Evolutionary conservation across 2,797 vertebrate species (phyloP).

Genomic region (Chiroxiphia lanceolata): DNA sequence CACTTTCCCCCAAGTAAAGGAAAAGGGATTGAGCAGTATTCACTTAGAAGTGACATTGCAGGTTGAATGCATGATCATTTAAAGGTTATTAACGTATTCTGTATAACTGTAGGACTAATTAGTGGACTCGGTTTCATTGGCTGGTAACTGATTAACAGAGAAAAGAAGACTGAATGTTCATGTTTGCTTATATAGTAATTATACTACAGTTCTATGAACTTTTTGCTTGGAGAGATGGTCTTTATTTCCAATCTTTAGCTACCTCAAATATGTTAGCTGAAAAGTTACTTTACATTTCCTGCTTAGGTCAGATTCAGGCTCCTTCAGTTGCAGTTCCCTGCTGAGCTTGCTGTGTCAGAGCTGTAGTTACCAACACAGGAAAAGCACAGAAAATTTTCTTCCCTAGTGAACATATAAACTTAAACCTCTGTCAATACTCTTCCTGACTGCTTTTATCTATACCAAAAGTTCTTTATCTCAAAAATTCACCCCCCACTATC

Average conservation of each 20-base stretch:
- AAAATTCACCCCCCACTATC: not conserved
- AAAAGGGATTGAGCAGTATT: slow-evolving; percentile 38
- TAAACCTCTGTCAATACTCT: not conserved
- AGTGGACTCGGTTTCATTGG: slow-evolving; percentile 12
- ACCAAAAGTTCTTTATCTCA: not conserved
- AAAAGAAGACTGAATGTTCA: slow-evolving; percentile 43
- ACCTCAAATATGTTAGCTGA: not conserved
- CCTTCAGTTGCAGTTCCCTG: not conserved
- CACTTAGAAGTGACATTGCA: not conserved
- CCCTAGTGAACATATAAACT: not conserved
- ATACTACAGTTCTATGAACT: slow-evolving; percentile 50
- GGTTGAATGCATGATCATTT: slow-evolving; percentile 64
- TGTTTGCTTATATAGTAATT: slow-evolving; percentile 55
- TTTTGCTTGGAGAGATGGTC: slow-evolving; percentile 82
- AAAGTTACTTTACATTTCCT: not conserved
- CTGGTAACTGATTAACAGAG: slow-evolving; percentile 62
- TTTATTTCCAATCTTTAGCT: not conserved
- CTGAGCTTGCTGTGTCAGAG: slow-evolving; percentile 1
- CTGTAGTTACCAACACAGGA: not conserved
- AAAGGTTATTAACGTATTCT: slow-evolving; percentile 41
- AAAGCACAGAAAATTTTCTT: not conserved
- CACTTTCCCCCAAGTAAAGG: slow-evolving; percentile 52
- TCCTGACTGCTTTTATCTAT: not conserved
- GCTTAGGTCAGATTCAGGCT: not conserved
- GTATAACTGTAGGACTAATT: slow-evolving; percentile 3